phyloP scores from a whole-genome alignment of 2,797 vertebrate species.

The Scomberomorus guttatus region DNA sequence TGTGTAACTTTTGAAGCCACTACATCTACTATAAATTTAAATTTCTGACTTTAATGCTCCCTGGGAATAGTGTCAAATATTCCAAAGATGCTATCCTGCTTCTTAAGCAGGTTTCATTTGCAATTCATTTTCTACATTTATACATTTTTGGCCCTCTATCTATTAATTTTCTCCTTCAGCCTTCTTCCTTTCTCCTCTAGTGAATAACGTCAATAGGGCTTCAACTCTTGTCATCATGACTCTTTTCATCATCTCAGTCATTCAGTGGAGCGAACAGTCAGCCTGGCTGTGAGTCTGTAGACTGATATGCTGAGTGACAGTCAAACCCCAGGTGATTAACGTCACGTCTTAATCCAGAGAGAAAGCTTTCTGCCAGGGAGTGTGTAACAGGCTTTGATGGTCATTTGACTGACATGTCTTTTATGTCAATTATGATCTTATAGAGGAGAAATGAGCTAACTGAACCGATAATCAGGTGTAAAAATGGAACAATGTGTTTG shows the following conservation, averaged over 20 bases:
- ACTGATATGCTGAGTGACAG: conserved; percentile 34
- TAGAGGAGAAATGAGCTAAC: background rate
- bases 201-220: background rate
- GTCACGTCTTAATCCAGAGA: background rate
- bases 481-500: background rate
- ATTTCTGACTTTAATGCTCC: too few relatives aligned
- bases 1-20: background rate
- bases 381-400: background rate
- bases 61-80: background rate
- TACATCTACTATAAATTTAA: background rate
- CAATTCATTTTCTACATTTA: conserved; percentile 1
- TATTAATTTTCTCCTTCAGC: background rate
- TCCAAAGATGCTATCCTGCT: background rate
- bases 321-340: conserved; percentile 28
- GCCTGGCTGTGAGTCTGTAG: background rate
- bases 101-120: background rate
- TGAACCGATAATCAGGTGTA: background rate
- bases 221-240: background rate
- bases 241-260: conserved; percentile 11
- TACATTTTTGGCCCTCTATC: background rate
- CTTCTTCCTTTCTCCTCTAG: background rate
- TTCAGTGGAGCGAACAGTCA: background rate
- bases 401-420: conserved; percentile 11
- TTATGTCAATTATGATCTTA: conserved; percentile 16
- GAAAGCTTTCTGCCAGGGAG: conserved; percentile 1